Evolutionary conservation across 2,797 vertebrate species (phyloP).

Genomic region (Astyanax mexicanus): DNA sequence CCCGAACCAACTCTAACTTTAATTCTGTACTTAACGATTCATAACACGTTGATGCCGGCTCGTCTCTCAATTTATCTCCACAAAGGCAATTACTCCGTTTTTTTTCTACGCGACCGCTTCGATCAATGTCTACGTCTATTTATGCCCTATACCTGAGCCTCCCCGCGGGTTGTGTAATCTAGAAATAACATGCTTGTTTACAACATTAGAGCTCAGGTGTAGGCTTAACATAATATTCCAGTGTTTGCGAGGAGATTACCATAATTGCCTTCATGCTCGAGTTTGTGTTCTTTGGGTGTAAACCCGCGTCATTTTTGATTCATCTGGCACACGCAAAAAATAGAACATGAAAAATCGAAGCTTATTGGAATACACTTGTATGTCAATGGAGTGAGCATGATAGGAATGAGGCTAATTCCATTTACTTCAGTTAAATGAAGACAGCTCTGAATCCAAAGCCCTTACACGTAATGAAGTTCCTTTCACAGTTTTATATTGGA

Average conservation of each 20-base stretch:
- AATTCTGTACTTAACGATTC: constrained; percentile 5
- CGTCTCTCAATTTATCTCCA: not conserved
- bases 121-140: constrained; percentile 14
- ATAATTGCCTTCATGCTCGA: constrained; percentile 44
- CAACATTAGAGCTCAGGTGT: constrained; percentile 15
- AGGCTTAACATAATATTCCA: constrained; percentile 28
- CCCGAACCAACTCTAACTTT: too few relatives aligned
- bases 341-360: constrained; percentile 18
- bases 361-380: constrained; percentile 13
- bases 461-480: too few relatives aligned
- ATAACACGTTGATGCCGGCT: not conserved
- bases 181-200: constrained; percentile 36
- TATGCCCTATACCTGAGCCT: not conserved
- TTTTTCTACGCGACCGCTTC: not conserved
- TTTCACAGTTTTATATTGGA: too few relatives aligned
- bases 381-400: not conserved
- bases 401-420: not conserved
- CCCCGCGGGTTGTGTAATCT: constrained; percentile 11
- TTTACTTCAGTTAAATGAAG: too few relatives aligned
- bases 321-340: constrained; percentile 36
- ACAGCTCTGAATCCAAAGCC: too few relatives aligned
- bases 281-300: constrained; percentile 40
- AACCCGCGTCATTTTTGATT: constrained; percentile 34
- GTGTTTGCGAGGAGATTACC: constrained; percentile 39
- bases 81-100: not conserved